A percentile compares a stretch with the other conserved stretches of the same genome.
These are phyloP conservation scores for Ectemnius continuus DNA, from an alignment of 2,888 invertebrate species.

Conservation along the genomic window DNA sequence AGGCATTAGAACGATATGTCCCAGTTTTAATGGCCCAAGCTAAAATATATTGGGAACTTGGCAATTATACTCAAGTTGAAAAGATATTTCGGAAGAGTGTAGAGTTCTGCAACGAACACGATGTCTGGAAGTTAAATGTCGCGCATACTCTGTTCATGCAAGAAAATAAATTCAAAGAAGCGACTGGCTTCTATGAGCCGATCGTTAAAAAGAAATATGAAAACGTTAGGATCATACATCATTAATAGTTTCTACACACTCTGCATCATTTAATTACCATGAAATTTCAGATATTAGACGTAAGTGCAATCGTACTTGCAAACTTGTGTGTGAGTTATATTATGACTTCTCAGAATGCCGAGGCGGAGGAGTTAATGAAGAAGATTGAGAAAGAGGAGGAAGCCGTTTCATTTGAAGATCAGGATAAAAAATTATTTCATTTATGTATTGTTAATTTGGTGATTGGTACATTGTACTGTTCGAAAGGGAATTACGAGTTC, in stretches of 20 bases:
- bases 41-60: constrained; percentile 98
- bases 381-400: constrained; percentile 99
- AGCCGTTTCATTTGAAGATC: constrained; percentile 92
- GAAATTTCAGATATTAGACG: constrained; percentile 86
- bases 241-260: background rate
- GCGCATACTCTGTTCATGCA: constrained; percentile 99
- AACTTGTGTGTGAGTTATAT: constrained; percentile 99
- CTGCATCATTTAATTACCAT: background rate
- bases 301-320: constrained; percentile 98
- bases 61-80: constrained; percentile 97
- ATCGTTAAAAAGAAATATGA: constrained; percentile 97
- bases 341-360: constrained; percentile 99
- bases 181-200: constrained; percentile 98
- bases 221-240: constrained; percentile 80
- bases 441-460: constrained; percentile 99
- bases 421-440: constrained; percentile 96
- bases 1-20: constrained; percentile 93
- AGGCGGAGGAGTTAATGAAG: constrained; percentile 98
- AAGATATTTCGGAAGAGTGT: constrained; percentile 97
- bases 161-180: constrained; percentile 98
- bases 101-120: constrained; percentile 98
- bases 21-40: constrained; percentile 99
- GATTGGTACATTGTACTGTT: constrained; percentile 98
- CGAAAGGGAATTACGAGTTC: constrained; percentile 99
- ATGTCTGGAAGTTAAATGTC: constrained; percentile 97